phyloP scores from a whole-genome alignment of 2,888 invertebrate genomes.

The Nipponacmea schrenckii region DNA sequence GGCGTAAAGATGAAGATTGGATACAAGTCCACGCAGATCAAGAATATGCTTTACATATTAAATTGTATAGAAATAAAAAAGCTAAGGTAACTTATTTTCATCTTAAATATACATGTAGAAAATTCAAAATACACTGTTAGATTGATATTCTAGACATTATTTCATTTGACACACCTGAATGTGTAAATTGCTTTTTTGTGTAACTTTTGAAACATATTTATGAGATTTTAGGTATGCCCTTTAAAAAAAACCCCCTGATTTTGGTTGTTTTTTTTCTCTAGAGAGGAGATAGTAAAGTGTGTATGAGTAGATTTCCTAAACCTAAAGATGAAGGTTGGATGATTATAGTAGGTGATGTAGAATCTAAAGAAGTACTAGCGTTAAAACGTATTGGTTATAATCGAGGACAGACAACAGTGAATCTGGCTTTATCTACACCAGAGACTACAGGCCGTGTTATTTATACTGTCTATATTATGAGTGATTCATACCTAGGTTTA shows the following conservation, averaged over 20 bases:
- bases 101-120: too few species aligned
- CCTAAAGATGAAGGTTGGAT: slow-evolving; percentile 97
- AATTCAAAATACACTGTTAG: neutral
- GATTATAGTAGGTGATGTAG: slow-evolving; percentile 81
- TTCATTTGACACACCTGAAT: too few species aligned
- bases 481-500: slow-evolving; percentile 91
- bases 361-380: slow-evolving; percentile 80
- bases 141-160: neutral
- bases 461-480: slow-evolving; percentile 86
- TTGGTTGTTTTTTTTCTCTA: neutral
- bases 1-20: slow-evolving; percentile 70
- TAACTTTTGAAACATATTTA: too few species aligned
- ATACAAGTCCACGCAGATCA: slow-evolving; percentile 76
- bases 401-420: slow-evolving; percentile 45
- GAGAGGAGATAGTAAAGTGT: slow-evolving; percentile 72
- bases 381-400: slow-evolving; percentile 77
- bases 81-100: slow-evolving; percentile 45
- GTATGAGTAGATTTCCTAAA: slow-evolving; percentile 88
- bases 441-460: slow-evolving; percentile 74
- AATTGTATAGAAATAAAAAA: slow-evolving; percentile 61
- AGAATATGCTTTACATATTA: slow-evolving; percentile 78
- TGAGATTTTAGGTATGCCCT: too few species aligned
- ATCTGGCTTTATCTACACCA: slow-evolving; percentile 76
- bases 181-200: too few species aligned
- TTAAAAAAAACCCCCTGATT: neutral